Conservation (phyloP, 2,113 vertebrate genomes). For the Seriola rivoliana region DNA sequence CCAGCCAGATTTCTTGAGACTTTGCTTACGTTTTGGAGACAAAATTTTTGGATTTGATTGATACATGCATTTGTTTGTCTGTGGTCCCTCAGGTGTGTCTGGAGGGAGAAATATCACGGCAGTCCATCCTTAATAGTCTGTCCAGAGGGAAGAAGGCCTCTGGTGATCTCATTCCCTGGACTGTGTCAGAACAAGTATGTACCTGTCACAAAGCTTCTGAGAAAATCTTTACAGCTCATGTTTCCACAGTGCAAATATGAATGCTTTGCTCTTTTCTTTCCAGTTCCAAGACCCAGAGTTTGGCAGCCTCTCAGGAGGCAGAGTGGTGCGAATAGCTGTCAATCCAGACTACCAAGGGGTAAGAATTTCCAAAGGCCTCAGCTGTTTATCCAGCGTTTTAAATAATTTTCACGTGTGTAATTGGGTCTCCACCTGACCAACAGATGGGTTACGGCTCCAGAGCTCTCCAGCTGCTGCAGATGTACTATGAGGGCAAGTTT, state of each 20-base stretch:
- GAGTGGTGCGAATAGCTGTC: slow-evolving; percentile 95
- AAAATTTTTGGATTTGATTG: not conserved
- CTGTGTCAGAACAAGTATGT: slow-evolving; percentile 94
- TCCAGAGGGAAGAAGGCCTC: slow-evolving; percentile 97
- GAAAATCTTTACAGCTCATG: not conserved
- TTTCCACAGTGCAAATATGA: not conserved
- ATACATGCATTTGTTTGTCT: not conserved
- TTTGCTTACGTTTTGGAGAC: not conserved
- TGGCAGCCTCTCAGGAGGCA: slow-evolving; percentile 91
- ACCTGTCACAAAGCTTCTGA: not conserved
- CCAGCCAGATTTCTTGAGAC: not conserved
- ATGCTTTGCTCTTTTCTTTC: slow-evolving; percentile 7
- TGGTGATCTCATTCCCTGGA: slow-evolving; percentile 98
- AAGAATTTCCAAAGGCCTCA: slow-evolving; percentile 34
- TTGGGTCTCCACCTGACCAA: not conserved
- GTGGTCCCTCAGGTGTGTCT: slow-evolving; percentile 89
- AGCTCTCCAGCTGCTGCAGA: slow-evolving; percentile 91
- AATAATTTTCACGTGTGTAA: not conserved
- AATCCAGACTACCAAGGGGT: slow-evolving; percentile 99
- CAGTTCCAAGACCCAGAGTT: slow-evolving; percentile 98
- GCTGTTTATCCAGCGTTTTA: not conserved
- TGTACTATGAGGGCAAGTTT: slow-evolving; percentile 96
- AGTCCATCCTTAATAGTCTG: slow-evolving; percentile 95
- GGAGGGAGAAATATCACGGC: slow-evolving; percentile 96
- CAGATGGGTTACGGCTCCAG: slow-evolving; percentile 98